phyloP scores from a whole-genome alignment of 2,113 vertebrate genomes.

The Telmatochromis sp. region DNA sequence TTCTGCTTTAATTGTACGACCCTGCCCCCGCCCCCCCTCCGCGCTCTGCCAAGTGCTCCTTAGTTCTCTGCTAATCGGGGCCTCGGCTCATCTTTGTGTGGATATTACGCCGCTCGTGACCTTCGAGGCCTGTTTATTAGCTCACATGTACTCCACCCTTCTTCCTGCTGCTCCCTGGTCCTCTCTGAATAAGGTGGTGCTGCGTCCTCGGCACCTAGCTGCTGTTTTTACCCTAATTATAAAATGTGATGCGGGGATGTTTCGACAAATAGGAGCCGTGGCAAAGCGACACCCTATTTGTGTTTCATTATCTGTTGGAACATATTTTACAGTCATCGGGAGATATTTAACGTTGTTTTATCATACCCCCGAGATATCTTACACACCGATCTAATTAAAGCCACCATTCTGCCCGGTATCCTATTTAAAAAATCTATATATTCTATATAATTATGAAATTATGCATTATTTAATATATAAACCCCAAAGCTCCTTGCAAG shows the following conservation, averaged over 20 bases:
- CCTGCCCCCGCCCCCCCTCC: neutral
- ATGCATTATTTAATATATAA: slow-evolving; percentile 81
- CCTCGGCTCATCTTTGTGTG: slow-evolving; percentile 50
- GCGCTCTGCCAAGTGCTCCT: slow-evolving; percentile 63
- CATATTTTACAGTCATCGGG: slow-evolving; percentile 74
- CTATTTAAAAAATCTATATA: slow-evolving; percentile 80
- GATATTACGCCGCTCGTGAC: slow-evolving; percentile 48
- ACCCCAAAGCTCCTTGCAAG: slow-evolving; percentile 74
- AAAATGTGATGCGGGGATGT: slow-evolving; percentile 57
- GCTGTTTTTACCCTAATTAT: slow-evolving; percentile 62
- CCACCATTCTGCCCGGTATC: slow-evolving; percentile 71
- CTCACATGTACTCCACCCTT: neutral
- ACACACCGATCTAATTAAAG: slow-evolving; percentile 79
- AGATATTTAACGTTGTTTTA: slow-evolving; percentile 78
- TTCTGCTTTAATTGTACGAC: slow-evolving; percentile 69
- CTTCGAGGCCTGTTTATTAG: slow-evolving; percentile 55
- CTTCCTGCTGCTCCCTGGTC: neutral
- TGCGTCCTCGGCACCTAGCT: slow-evolving; percentile 55
- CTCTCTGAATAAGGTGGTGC: slow-evolving; percentile 21
- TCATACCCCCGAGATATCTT: slow-evolving; percentile 78
- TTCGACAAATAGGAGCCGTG: slow-evolving; percentile 62
- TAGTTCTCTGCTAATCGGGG: slow-evolving; percentile 62
- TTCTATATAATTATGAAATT: slow-evolving; percentile 81
- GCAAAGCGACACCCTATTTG: slow-evolving; percentile 71
- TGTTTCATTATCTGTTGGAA: slow-evolving; percentile 78